Evolutionary conservation across 1,140 invertebrate species (phyloP).

Genomic region (Pectinophora gossypiella): DNA sequence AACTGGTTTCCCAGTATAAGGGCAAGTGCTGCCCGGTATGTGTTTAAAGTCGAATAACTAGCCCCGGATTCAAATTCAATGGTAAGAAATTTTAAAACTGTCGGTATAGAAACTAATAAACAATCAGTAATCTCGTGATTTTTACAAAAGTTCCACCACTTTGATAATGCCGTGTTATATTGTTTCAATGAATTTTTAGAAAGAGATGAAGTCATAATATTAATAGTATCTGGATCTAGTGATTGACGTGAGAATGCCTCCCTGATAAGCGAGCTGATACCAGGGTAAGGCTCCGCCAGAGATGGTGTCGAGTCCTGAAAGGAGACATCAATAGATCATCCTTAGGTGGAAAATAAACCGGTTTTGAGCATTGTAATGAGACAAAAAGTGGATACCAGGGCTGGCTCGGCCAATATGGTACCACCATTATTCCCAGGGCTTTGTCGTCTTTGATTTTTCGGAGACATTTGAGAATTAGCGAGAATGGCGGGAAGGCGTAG

Average conservation of each 20-base stretch:
- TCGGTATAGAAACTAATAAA: not conserved
- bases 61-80: not conserved
- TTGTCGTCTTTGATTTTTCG: constrained; percentile 15
- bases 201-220: constrained; percentile 6
- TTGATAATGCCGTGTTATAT: constrained; percentile 1
- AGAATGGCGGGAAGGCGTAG: constrained; percentile 14
- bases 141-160: constrained; percentile 6
- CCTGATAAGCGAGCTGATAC: constrained; percentile 8
- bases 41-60: constrained; percentile 7
- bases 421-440: constrained; percentile 8
- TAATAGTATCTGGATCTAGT: constrained; percentile 3
- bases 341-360: not conserved
- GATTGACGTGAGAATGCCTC: constrained; percentile 6
- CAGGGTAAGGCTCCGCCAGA: constrained; percentile 6
- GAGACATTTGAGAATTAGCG: constrained; percentile 8
- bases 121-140: not conserved
- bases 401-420: constrained; percentile 11
- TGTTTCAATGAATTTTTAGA: not conserved
- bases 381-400: constrained; percentile 11
- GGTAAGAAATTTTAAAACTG: constrained; percentile 4
- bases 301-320: constrained; percentile 9
- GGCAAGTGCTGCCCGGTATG: constrained; percentile 1
- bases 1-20: constrained; percentile 7
- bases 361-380: not conserved
- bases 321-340: not conserved